Evolutionary conservation across 2,113 vertebrate species (phyloP).

Genomic region (Muscicapa adusta): DNA sequence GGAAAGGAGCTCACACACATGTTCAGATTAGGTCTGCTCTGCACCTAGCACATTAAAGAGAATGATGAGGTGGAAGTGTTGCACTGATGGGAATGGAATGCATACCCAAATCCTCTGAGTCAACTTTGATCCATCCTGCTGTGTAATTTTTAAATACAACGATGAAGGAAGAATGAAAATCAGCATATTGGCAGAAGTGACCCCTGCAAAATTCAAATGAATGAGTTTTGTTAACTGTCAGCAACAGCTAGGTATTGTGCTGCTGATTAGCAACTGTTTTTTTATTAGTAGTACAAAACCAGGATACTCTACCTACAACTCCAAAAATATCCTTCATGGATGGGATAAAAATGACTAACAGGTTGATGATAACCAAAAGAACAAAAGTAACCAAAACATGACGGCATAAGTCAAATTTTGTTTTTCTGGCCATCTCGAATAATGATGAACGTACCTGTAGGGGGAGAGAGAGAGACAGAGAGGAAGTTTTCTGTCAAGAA

Average conservation of each 20-base stretch:
- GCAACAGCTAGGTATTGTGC: background rate
- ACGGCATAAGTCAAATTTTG: slow-evolving; percentile 70
- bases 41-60: background rate
- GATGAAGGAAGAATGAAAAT: slow-evolving; percentile 83
- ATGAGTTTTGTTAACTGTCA: background rate
- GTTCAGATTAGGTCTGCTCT: background rate
- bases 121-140: slow-evolving; percentile 69
- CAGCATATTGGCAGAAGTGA: slow-evolving; percentile 81
- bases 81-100: background rate
- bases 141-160: slow-evolving; percentile 79
- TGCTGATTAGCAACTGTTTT: background rate
- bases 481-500: background rate
- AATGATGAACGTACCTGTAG: slow-evolving; percentile 78
- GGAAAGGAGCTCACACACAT: background rate
- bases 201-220: slow-evolving; percentile 67
- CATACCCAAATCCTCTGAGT: slow-evolving; percentile 78
- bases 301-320: slow-evolving; percentile 74
- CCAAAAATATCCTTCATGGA: slow-evolving; percentile 82
- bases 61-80: background rate
- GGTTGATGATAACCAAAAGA: slow-evolving; percentile 72
- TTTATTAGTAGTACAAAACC: background rate
- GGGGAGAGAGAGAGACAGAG: background rate
- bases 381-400: slow-evolving; percentile 70
- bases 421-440: slow-evolving; percentile 76
- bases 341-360: slow-evolving; percentile 80